phyloP scores from a whole-genome alignment of 37 sponge, comb jelly and placozoan genomes.

The Crambe crambe region DNA sequence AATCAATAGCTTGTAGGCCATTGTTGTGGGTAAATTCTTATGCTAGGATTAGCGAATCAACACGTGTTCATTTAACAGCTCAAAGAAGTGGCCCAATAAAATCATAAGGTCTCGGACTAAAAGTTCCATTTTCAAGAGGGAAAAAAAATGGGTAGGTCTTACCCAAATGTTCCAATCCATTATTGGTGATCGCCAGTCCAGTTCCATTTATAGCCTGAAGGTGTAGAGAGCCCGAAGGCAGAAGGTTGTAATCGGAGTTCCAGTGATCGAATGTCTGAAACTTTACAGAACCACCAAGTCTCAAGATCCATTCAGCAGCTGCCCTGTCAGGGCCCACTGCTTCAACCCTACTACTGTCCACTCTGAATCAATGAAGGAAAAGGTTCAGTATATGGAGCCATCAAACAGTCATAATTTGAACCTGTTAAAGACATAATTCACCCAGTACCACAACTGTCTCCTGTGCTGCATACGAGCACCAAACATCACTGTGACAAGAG shows the following conservation, averaged over 20 bases:
- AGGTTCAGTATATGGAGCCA: background rate
- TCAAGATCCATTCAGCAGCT: slow-evolving; percentile 79
- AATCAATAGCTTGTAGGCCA: no score
- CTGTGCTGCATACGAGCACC: background rate
- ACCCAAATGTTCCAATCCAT: slow-evolving; percentile 77
- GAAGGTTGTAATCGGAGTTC: slow-evolving; percentile 64
- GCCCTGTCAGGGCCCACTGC: slow-evolving; percentile 74
- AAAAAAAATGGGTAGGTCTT: background rate
- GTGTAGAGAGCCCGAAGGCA: slow-evolving; percentile 19
- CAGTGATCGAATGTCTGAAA: slow-evolving; percentile 42
- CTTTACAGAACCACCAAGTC: slow-evolving; percentile 73
- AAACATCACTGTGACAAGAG: background rate
- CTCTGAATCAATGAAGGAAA: slow-evolving; percentile 23
- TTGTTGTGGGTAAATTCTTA: slow-evolving; percentile 1
- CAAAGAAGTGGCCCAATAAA: no score
- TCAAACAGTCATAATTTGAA: background rate
- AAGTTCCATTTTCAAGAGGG: background rate
- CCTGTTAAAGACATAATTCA: slow-evolving; percentile 66
- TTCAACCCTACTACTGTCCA: slow-evolving; percentile 56
- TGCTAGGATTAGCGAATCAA: no score
- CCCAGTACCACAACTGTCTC: slow-evolving; percentile 35
- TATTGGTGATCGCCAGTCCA: slow-evolving; percentile 42
- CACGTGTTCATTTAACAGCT: no score
- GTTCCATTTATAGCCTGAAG: slow-evolving; percentile 59
- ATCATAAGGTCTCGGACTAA: no score